Percentiles rank a stretch among this genome's conserved stretches.
Evolutionary conservation across 2,797 vertebrate genomes (phyloP).

Genomic region (Chiroxiphia lanceolata): DNA sequence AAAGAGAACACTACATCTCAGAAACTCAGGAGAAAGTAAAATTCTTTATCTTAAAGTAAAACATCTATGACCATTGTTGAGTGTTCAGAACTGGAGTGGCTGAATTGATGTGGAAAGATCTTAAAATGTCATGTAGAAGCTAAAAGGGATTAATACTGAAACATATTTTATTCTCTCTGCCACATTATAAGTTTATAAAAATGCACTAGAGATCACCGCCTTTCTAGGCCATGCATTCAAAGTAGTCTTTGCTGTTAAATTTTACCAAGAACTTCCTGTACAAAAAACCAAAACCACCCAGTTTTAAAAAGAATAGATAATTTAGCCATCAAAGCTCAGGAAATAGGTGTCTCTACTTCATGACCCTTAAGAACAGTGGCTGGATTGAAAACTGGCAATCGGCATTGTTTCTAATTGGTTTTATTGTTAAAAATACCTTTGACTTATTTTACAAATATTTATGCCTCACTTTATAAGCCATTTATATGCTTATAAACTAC

Average conservation of each 20-base stretch:
- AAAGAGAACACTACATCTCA: neutral
- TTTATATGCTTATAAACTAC: neutral
- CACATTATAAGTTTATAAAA: neutral
- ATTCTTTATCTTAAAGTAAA: neutral
- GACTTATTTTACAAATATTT: neutral
- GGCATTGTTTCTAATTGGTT: neutral
- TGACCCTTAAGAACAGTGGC: neutral
- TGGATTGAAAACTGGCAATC: neutral
- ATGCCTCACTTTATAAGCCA: neutral
- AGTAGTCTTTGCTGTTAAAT: neutral
- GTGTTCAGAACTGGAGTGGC: neutral
- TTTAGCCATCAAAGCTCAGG: neutral
- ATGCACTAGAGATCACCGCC: neutral
- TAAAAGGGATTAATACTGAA: neutral
- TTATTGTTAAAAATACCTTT: neutral
- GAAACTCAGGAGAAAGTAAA: neutral
- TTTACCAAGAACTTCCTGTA: neutral
- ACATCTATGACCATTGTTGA: neutral
- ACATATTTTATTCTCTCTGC: neutral
- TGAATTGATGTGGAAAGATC: neutral
- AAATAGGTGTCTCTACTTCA: neutral
- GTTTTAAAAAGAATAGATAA: neutral
- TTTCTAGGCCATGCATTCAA: neutral
- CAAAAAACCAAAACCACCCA: neutral
- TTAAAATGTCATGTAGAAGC: neutral